Evolutionary conservation across 2,888 invertebrate genomes (phyloP).

Genomic region (Silvanus unidentatus): DNA sequence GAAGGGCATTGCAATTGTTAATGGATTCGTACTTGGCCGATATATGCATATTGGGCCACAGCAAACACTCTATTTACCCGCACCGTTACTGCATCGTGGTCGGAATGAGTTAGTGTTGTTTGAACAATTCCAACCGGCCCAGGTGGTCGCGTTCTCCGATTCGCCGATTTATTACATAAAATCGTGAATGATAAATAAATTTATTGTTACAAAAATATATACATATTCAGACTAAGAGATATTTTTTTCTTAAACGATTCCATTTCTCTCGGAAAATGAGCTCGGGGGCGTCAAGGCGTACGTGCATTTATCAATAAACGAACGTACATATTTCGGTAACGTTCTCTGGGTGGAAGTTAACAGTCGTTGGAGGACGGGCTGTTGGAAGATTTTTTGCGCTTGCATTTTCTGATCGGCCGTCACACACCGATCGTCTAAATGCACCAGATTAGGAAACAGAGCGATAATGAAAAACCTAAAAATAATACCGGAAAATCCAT

Average conservation of each 20-base stretch:
- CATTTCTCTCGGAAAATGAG: too few species aligned
- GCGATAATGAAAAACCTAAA: conserved; percentile 69
- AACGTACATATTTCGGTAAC: conserved; percentile 32
- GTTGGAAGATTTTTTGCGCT: conserved; percentile 56
- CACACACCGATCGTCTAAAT: conserved; percentile 67
- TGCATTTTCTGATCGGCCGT: conserved; percentile 59
- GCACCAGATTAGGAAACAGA: conserved; percentile 60
- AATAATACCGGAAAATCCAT: conserved; percentile 20
- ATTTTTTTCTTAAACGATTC: conserved; percentile 2
- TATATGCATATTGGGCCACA: conserved; percentile 82
- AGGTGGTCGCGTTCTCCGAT: conserved; percentile 24
- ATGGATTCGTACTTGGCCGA: conserved; percentile 77
- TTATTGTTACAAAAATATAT: too few species aligned
- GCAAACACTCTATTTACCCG: conserved; percentile 74
- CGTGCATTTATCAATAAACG: background rate
- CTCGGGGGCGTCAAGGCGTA: too few species aligned
- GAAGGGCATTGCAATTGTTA: conserved; percentile 55
- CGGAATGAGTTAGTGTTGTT: conserved; percentile 33
- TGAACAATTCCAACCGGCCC: conserved; percentile 30
- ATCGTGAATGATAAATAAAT: too few species aligned
- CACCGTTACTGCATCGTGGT: conserved; percentile 59
- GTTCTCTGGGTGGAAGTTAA: conserved; percentile 33
- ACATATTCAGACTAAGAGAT: conserved; percentile 10
- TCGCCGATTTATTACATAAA: conserved; percentile 22
- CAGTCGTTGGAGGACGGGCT: conserved; percentile 54